Evolutionary conservation across 1,140 invertebrate genomes (phyloP).

Genomic region (Diorhabda elongata): DNA sequence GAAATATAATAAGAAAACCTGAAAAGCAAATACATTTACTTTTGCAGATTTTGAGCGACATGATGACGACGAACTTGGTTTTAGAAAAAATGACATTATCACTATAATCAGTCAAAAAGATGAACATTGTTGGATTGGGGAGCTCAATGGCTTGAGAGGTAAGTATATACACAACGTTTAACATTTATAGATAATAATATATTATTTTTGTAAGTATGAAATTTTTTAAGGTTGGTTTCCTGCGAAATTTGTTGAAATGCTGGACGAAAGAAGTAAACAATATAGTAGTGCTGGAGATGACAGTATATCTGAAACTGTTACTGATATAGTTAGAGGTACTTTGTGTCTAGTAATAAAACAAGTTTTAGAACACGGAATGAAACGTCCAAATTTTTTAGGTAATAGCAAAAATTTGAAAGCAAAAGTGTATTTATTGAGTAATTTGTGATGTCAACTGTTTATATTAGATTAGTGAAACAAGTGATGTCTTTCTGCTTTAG

Average conservation of each 20-base stretch:
- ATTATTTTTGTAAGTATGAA: too few relatives aligned
- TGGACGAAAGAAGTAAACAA: constrained; percentile 95
- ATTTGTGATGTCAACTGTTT: too few relatives aligned
- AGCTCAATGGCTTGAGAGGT: constrained; percentile 92
- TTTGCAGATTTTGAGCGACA: constrained; percentile 90
- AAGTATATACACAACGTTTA: constrained; percentile 14
- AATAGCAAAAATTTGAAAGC: constrained; percentile 18
- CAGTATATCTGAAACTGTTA: constrained; percentile 91
- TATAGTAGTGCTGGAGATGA: constrained; percentile 97
- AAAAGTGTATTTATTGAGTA: background rate
- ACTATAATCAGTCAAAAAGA: constrained; percentile 97
- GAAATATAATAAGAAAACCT: constrained; percentile 27
- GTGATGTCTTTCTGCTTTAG: constrained; percentile 42
- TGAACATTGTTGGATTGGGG: constrained; percentile 99
- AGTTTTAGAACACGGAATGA: constrained; percentile 95
- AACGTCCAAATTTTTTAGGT: constrained; percentile 73
- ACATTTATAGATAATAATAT: too few relatives aligned
- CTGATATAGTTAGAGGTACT: constrained; percentile 91
- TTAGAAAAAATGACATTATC: constrained; percentile 97
- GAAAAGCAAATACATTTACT: background rate
- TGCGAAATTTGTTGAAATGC: constrained; percentile 93
- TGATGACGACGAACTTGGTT: constrained; percentile 97
- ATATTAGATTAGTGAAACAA: background rate
- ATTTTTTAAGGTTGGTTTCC: constrained; percentile 86
- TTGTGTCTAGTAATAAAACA: constrained; percentile 92